phyloP scores from a whole-genome alignment of 2,113 vertebrate genomes.

The Perognathus longimembris region DNA sequence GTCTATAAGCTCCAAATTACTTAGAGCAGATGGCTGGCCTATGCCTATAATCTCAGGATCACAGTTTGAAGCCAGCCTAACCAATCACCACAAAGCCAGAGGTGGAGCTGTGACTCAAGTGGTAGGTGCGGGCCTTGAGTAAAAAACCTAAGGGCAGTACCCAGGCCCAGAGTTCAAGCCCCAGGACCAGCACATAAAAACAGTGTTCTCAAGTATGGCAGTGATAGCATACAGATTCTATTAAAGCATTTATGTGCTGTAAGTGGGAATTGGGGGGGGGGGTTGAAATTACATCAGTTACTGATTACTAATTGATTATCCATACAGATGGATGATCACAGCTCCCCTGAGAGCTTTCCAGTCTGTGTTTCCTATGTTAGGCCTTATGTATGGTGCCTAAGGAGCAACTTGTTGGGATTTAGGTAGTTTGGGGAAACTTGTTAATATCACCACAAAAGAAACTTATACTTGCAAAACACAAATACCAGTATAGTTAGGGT shows the following conservation, averaged over 20 bases:
- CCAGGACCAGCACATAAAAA: too few relatives aligned
- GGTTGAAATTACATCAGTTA: neutral
- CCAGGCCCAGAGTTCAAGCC: too few relatives aligned
- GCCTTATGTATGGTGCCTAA: neutral
- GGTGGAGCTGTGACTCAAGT: too few relatives aligned
- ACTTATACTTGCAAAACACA: neutral
- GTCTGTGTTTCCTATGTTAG: slow-evolving; percentile 4
- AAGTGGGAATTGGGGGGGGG: neutral
- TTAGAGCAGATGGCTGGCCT: too few relatives aligned
- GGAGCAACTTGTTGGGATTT: neutral
- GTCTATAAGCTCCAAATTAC: neutral
- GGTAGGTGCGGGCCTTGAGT: too few relatives aligned
- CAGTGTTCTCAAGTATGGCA: neutral
- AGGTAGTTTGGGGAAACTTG: slow-evolving; percentile 25
- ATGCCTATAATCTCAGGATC: too few relatives aligned
- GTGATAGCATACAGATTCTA: neutral
- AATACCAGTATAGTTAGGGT: neutral
- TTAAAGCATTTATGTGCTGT: neutral
- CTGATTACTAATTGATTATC: too few relatives aligned
- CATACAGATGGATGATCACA: neutral
- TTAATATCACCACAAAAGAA: neutral
- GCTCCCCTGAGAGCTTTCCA: too few relatives aligned
- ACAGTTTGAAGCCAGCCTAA: too few relatives aligned
- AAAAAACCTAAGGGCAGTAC: too few relatives aligned
- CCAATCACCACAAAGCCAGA: too few relatives aligned